A percentile compares a stretch with the other conserved stretches of the same genome.
These are phyloP conservation scores for Drosophila paranaensis DNA, from an alignment of 2,888 invertebrate genomes.

Conservation along the genomic window DNA sequence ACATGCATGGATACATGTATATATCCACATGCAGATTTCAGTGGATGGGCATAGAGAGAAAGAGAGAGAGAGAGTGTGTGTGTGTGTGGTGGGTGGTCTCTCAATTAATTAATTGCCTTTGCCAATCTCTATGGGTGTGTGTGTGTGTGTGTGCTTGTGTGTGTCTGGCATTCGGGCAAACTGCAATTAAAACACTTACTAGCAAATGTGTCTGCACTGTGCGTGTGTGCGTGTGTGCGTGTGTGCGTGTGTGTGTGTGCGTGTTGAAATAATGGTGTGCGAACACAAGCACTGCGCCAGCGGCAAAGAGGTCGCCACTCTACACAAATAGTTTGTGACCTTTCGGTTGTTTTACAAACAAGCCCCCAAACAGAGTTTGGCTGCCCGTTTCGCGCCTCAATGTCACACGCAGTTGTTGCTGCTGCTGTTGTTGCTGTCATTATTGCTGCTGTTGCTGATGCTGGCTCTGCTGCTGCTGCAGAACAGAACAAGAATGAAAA, in stretches of 20 bases:
- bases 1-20: conserved; percentile 23
- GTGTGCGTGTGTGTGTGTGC: conserved; percentile 41
- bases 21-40: conserved; percentile 46
- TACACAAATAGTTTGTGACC: conserved; percentile 81
- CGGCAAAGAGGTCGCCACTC: conserved; percentile 69
- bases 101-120: conserved; percentile 79
- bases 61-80: conserved; percentile 13
- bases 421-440: conserved; percentile 8
- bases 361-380: conserved; percentile 64
- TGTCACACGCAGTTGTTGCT: conserved; percentile 55
- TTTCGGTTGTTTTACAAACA: conserved; percentile 82
- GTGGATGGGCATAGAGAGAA: neutral
- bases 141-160: conserved; percentile 19
- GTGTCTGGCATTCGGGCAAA: conserved; percentile 64
- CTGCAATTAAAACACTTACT: conserved; percentile 78
- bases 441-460: conserved; percentile 27
- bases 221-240: conserved; percentile 45
- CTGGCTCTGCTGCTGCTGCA: conserved; percentile 8
- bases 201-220: conserved; percentile 59
- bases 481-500: conserved; percentile 25
- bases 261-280: conserved; percentile 60
- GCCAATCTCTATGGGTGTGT: conserved; percentile 26
- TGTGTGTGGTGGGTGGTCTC: conserved; percentile 61
- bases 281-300: conserved; percentile 61
- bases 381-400: conserved; percentile 66